A percentile compares a stretch with the other conserved stretches of the same genome.
phyloP scores from a whole-genome alignment of 2,113 vertebrate species.

The Gallinago paraguaiae region DNA sequence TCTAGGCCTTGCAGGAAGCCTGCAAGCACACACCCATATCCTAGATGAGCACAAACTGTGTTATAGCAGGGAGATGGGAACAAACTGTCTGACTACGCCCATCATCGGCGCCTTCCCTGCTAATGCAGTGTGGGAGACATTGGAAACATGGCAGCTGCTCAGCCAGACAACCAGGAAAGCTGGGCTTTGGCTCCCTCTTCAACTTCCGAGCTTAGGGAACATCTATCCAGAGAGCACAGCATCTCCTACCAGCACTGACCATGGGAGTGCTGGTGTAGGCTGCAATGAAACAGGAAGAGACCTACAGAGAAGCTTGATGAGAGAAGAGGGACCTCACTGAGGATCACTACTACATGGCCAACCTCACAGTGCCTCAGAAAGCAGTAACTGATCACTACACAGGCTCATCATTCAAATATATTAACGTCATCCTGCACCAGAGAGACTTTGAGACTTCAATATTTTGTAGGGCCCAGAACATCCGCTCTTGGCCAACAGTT shows the following conservation, averaged over 20 bases:
- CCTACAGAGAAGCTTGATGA: neutral
- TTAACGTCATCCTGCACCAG: neutral
- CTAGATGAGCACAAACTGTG: constrained; percentile 32
- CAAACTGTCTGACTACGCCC: neutral
- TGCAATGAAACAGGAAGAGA: neutral
- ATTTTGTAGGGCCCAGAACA: neutral
- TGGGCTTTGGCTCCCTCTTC: neutral
- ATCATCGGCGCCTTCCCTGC: neutral
- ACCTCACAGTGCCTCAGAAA: neutral
- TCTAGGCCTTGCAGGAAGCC: constrained; percentile 35
- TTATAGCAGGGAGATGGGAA: neutral
- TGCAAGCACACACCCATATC: constrained; percentile 53
- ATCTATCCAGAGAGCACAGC: neutral
- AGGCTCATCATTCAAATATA: neutral
- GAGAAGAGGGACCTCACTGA: neutral
- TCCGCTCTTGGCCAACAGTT: neutral
- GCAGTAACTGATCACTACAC: neutral
- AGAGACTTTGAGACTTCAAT: neutral
- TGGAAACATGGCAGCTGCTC: constrained; percentile 13
- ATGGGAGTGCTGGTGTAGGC: neutral
- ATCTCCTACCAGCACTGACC: neutral
- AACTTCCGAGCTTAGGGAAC: neutral
- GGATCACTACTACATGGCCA: neutral
- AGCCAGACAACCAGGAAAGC: neutral
- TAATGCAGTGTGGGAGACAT: neutral